phyloP scores from a whole-genome alignment of 2,113 vertebrate genomes.

The Podarcis cretensis region DNA sequence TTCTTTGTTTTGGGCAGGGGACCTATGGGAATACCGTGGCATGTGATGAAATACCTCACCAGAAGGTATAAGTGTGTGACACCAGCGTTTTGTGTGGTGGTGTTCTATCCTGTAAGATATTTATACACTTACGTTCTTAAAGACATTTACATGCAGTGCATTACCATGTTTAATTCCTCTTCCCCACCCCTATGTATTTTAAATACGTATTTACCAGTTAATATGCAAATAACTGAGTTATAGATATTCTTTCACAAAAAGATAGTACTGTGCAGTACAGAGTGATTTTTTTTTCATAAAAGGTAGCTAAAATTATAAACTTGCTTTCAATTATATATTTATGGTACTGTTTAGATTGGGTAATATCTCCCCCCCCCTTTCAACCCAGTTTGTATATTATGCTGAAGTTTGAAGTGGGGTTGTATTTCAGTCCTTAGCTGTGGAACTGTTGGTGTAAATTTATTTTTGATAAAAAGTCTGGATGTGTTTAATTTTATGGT shows the following conservation, averaged over 20 bases:
- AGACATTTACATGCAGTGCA: constrained; percentile 59
- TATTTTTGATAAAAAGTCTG: constrained; percentile 76
- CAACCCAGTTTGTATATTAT: constrained; percentile 78
- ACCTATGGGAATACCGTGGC: constrained; percentile 60
- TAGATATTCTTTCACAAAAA: constrained; percentile 74
- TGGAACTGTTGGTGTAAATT: constrained; percentile 78
- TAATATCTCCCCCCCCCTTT: constrained; percentile 57
- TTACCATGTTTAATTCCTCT: constrained; percentile 71
- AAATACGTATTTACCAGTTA: constrained; percentile 78
- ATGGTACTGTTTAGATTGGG: constrained; percentile 80
- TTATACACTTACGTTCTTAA: constrained; percentile 72
- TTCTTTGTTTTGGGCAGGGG: constrained; percentile 62
- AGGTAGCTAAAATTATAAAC: constrained; percentile 77
- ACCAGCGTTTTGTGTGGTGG: constrained; percentile 73
- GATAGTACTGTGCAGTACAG: constrained; percentile 68
- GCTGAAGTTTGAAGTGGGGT: constrained; percentile 74
- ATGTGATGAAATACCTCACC: constrained; percentile 64
- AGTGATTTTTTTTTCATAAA: constrained; percentile 59
- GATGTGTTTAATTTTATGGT: constrained; percentile 76
- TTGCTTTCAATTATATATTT: constrained; percentile 81
- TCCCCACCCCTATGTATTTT: constrained; percentile 74
- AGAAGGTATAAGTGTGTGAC: constrained; percentile 63
- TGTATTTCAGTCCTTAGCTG: constrained; percentile 76
- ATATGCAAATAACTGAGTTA: constrained; percentile 78
- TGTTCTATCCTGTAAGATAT: constrained; percentile 76